Evolutionary conservation across 1,140 invertebrate genomes (phyloP), one percentile per base, ranked within the genome.

Genomic region (Dicyema japonicum): DNA sequence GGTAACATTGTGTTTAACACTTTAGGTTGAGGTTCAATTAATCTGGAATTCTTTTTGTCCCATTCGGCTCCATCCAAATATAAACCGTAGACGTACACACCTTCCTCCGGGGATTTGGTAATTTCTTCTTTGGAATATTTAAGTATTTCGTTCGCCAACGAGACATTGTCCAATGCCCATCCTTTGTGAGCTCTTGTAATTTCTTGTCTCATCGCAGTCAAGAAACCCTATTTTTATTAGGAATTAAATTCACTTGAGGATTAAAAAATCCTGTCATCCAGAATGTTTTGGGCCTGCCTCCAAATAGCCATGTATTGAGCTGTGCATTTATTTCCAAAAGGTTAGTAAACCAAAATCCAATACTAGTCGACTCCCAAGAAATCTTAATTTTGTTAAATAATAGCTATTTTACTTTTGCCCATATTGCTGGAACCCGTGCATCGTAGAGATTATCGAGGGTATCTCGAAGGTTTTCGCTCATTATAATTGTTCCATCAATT

Each of bases 241-340:
- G n/a, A 4, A 6, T 14, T 13, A 27, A 6, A 15, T 27, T 22
- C 28, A 44, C 75, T 57, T 82, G 76, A 2, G 76, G 75, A 54
- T 88, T 88, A 44, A 88, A 88, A 47, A 90, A 88, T 18, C 78
- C 80, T 2, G 76, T 82, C 71, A 88, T 80, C 80, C 80, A 90
- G 55, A 85, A 90, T 1, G 66, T 63, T 32, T 40, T 61, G 56
- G 36, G 75, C 34, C 69, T 58, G 14, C 69, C 72, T 29, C 64
- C 60, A 30, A 58, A 61, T 33, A 71, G 60, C 75, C 75, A 85
- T 5, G 56, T 56, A 34, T 66, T 51, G 40, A 82, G 78, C 44
- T 85, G 75, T 5, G 29, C 25, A 32, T 53, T 47, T 23, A 49
- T 51, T 46, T 85, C 76, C 27, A 85, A 44, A 5, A 90, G 57